A percentile compares a stretch with the other conserved stretches of the same genome.
phyloP scores from a whole-genome alignment of 2,888 invertebrate genomes.

The Pollenia amentaria region DNA sequence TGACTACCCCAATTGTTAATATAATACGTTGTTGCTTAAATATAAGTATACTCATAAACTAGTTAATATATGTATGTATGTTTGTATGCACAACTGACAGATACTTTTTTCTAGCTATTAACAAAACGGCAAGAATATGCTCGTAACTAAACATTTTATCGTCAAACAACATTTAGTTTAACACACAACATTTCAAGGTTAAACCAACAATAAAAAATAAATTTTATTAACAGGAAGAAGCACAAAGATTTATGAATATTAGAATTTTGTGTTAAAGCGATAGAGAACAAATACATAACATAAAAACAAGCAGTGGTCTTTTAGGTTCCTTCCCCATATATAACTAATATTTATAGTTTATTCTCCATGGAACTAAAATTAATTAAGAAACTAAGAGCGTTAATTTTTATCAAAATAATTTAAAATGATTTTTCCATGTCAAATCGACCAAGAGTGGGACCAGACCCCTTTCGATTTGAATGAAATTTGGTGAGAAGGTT shows the following conservation, averaged over 20 bases:
- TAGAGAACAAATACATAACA: too few species aligned
- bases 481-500: too few species aligned
- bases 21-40: neutral
- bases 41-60: neutral
- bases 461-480: too few species aligned
- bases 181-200: conserved; percentile 38
- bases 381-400: conserved; percentile 27
- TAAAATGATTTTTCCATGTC: neutral
- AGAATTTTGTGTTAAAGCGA: neutral
- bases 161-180: neutral
- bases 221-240: conserved; percentile 28
- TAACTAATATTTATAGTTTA: neutral
- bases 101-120: neutral
- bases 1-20: neutral
- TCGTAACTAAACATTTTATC: neutral
- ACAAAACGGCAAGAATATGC: conserved; percentile 8
- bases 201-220: conserved; percentile 19
- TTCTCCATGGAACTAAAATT: neutral
- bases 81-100: neutral
- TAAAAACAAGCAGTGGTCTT: neutral
- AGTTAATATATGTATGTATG: neutral
- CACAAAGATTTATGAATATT: conserved; percentile 11
- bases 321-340: neutral
- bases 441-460: too few species aligned
- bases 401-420: conserved; percentile 7